phyloP scores from a whole-genome alignment of 2,888 invertebrate genomes.

The Nemotelus nigrinus region DNA sequence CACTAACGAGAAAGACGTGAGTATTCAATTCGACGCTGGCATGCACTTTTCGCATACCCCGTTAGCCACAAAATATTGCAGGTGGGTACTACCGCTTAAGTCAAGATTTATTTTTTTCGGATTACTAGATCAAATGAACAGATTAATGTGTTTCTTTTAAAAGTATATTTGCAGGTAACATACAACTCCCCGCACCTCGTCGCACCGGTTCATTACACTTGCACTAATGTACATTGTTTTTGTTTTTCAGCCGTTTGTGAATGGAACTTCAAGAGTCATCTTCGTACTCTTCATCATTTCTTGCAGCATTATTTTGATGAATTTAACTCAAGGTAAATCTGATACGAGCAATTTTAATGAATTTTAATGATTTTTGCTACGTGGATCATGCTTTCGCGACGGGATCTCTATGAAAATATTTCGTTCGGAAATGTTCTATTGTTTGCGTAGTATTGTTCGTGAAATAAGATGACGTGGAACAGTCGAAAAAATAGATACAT shows the following conservation, averaged over 20 bases:
- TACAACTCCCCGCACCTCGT: too few relatives aligned
- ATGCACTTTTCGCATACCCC: background rate
- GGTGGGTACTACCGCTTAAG: constrained; percentile 4
- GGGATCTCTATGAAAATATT: background rate
- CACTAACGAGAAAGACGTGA: constrained; percentile 53
- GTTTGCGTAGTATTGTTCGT: too few relatives aligned
- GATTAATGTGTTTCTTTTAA: constrained; percentile 2
- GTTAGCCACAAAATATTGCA: background rate
- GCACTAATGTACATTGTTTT: constrained; percentile 8
- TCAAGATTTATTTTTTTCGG: constrained; percentile 12
- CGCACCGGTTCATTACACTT: constrained; percentile 18
- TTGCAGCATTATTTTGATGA: constrained; percentile 69
- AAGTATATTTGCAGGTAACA: background rate
- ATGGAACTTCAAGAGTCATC: constrained; percentile 64
- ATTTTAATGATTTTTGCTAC: constrained; percentile 11
- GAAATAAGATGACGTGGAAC: too few relatives aligned
- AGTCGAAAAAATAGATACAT: too few relatives aligned
- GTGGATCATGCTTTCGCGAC: constrained; percentile 9
- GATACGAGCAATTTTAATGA: background rate
- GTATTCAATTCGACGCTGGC: constrained; percentile 31
- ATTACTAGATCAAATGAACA: constrained; percentile 22
- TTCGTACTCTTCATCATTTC: constrained; percentile 67
- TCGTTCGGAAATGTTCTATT: too few relatives aligned
- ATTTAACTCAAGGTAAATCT: constrained; percentile 61
- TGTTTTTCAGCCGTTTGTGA: constrained; percentile 51